Percentiles rank a stretch among this genome's conserved stretches.
These are phyloP conservation scores for Brachynemurus nebulosus DNA, from an alignment of 2,888 invertebrate genomes.

Conservation along the genomic window DNA sequence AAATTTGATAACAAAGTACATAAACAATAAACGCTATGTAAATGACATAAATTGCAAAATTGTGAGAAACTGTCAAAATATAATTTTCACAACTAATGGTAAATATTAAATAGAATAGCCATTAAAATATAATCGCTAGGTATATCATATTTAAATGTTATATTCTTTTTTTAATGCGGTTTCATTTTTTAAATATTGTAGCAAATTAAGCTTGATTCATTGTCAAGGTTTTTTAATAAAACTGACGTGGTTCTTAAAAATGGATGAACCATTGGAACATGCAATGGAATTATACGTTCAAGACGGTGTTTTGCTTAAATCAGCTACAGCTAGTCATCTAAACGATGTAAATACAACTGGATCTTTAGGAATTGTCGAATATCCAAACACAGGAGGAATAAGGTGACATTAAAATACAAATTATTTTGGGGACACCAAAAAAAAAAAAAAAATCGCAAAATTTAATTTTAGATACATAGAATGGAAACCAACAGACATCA, in stretches of 20 bases:
- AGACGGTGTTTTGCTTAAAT: constrained; percentile 61
- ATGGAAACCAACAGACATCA: constrained; percentile 71
- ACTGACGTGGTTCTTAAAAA: constrained; percentile 12
- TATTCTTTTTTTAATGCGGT: no score
- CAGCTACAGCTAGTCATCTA: constrained; percentile 45
- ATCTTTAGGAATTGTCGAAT: constrained; percentile 52
- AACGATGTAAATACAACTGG: constrained; percentile 51
- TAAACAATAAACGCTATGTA: no score
- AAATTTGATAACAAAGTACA: no score
- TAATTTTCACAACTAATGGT: no score
- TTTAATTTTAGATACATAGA: constrained; percentile 38
- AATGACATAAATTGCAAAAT: no score
- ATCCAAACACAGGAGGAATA: constrained; percentile 33
- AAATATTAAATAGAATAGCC: no score
- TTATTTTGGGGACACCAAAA: neutral
- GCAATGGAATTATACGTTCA: constrained; percentile 56
- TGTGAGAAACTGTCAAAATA: no score
- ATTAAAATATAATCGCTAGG: no score
- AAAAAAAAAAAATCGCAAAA: no score
- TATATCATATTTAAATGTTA: no score
- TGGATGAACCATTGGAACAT: constrained; percentile 24
- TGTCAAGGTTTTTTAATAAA: neutral
- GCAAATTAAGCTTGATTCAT: neutral
- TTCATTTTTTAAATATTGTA: no score
- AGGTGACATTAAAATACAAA: no score